phyloP scores from a whole-genome alignment of 2,888 invertebrate genomes.

The Notocelia uddmanniana region DNA sequence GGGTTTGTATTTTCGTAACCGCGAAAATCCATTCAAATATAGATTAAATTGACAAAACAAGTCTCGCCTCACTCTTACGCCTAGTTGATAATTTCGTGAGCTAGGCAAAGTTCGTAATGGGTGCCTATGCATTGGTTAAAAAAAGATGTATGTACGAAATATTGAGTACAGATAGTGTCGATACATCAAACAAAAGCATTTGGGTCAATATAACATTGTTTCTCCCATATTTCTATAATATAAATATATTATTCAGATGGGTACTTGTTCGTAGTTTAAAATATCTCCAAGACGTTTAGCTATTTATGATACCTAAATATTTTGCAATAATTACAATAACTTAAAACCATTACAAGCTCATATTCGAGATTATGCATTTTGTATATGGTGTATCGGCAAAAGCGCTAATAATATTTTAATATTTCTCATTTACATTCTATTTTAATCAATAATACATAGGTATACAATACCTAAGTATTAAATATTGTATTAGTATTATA shows the following conservation, averaged over 20 bases:
- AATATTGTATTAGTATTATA: no score
- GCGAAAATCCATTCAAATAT: not conserved
- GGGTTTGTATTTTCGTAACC: not conserved
- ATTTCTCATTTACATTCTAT: no score
- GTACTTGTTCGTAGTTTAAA: not conserved
- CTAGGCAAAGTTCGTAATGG: not conserved
- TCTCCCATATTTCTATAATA: not conserved
- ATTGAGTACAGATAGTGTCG: not conserved
- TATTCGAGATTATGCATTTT: not conserved
- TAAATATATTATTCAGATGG: not conserved
- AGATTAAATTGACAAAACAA: not conserved
- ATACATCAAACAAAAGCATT: not conserved
- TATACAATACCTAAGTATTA: no score
- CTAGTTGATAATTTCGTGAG: not conserved
- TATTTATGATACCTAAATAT: not conserved
- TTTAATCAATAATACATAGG: no score
- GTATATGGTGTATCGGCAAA: not conserved
- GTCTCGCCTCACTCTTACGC: no score
- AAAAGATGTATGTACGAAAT: not conserved
- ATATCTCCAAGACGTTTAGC: not conserved
- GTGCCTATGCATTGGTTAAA: not conserved
- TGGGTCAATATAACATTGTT: not conserved
- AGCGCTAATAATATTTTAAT: not conserved
- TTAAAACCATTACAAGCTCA: not conserved
- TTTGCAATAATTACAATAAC: not conserved